Evolutionary conservation across 2,113 vertebrate species (phyloP).

Genomic region (Cebus imitator): DNA sequence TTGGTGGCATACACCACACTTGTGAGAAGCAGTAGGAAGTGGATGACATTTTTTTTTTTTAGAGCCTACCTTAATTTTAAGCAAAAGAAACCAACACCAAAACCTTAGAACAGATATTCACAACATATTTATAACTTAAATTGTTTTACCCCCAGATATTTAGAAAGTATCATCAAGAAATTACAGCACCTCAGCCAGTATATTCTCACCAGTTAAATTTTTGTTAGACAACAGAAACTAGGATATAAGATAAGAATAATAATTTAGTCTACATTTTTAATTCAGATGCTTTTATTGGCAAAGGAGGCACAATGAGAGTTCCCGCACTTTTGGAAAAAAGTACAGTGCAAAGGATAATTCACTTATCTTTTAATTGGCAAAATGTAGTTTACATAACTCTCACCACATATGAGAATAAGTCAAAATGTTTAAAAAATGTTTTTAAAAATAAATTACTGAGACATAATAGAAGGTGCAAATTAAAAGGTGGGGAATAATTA

Average conservation of each 20-base stretch:
- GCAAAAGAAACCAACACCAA: background rate
- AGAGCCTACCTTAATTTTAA: background rate
- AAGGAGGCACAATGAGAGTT: background rate
- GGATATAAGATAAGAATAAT: background rate
- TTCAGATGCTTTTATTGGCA: background rate
- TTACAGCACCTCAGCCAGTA: background rate
- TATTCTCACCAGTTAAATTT: background rate
- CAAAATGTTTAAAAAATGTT: background rate
- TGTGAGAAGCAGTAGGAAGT: background rate
- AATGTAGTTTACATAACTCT: background rate
- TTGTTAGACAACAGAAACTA: background rate
- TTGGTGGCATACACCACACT: background rate
- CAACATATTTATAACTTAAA: background rate
- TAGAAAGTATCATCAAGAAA: background rate
- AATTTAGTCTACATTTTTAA: background rate
- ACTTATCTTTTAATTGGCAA: background rate
- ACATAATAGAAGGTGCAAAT: background rate
- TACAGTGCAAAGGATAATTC: background rate
- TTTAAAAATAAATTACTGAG: background rate
- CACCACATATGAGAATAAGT: background rate
- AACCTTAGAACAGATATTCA: background rate
- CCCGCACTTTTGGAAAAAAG: background rate
- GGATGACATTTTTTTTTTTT: background rate
- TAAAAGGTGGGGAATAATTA: background rate
- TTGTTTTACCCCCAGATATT: background rate